A percentile compares a stretch with the other conserved stretches of the same genome.
phyloP scores from a whole-genome alignment of 2,797 vertebrate genomes.

The Austrolebias charrua region DNA sequence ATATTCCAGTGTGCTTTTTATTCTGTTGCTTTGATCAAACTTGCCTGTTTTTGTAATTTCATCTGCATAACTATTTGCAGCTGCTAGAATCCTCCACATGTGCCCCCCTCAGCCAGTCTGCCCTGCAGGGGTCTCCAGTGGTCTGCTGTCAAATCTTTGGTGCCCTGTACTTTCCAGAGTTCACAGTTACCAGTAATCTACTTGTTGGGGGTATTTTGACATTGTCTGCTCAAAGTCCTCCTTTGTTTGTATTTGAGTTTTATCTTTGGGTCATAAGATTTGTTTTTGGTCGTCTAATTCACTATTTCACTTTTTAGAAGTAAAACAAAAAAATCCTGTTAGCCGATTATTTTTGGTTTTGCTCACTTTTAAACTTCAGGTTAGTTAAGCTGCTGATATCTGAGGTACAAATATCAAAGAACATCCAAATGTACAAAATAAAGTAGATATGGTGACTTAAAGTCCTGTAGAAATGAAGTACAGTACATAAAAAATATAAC shows the following conservation, averaged over 20 bases:
- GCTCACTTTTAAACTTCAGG: neutral
- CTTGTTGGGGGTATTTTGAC: too few relatives aligned
- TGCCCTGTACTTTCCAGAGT: neutral
- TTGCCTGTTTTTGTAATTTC: neutral
- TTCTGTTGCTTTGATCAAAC: neutral
- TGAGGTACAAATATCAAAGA: too few relatives aligned
- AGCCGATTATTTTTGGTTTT: neutral
- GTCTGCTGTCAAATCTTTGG: neutral
- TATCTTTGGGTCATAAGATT: neutral
- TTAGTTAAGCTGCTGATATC: neutral
- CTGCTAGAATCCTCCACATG: neutral
- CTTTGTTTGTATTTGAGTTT: neutral
- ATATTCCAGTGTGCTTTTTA: neutral
- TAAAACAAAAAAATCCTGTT: too few relatives aligned
- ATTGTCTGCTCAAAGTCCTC: too few relatives aligned
- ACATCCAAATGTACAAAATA: neutral
- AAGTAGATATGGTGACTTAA: neutral
- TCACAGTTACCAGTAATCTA: neutral
- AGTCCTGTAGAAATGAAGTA: too few relatives aligned
- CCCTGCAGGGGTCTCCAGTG: too few relatives aligned
- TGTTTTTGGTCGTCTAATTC: too few relatives aligned
- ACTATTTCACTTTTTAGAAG: too few relatives aligned
- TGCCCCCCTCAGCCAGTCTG: conserved; percentile 1
- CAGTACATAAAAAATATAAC: too few relatives aligned
- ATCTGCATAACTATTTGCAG: neutral